Evolutionary conservation across 2,113 vertebrate species (phyloP).

Genomic region (Neomonachus schauinslandi): DNA sequence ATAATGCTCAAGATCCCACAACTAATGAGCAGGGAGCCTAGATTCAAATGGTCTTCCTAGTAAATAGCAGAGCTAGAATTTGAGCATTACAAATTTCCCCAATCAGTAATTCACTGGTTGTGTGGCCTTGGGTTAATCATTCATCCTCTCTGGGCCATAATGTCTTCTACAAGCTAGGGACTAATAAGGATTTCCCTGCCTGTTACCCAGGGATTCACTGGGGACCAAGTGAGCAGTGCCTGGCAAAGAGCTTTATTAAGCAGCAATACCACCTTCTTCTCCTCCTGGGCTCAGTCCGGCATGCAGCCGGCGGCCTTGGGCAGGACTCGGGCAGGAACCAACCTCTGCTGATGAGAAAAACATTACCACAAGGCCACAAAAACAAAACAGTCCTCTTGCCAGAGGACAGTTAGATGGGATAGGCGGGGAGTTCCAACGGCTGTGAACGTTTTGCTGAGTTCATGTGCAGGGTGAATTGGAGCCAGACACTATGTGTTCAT

Average conservation of each 20-base stretch:
- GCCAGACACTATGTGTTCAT: slow-evolving; percentile 65
- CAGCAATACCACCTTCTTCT: slow-evolving; percentile 50
- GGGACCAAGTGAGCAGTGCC: slow-evolving; percentile 12
- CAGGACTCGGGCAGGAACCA: slow-evolving; percentile 79
- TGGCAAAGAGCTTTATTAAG: slow-evolving; percentile 56
- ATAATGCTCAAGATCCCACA: not conserved
- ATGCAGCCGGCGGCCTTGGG: slow-evolving; percentile 75
- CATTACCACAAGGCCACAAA: slow-evolving; percentile 81
- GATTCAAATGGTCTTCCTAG: not conserved
- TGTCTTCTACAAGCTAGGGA: not conserved
- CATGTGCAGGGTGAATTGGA: slow-evolving; percentile 82
- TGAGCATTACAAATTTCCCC: not conserved
- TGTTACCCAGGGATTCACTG: not conserved
- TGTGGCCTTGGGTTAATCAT: not conserved
- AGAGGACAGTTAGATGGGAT: slow-evolving; percentile 82
- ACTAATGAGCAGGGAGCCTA: not conserved
- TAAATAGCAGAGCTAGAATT: not conserved
- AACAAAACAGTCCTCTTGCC: slow-evolving; percentile 85
- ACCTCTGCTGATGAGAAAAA: slow-evolving; percentile 86
- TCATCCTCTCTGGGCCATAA: not conserved
- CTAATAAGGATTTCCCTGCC: slow-evolving; percentile 34
- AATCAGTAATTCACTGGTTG: not conserved
- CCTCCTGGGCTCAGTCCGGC: slow-evolving; percentile 75
- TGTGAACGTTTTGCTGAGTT: slow-evolving; percentile 83
- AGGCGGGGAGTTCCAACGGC: slow-evolving; percentile 81